Percentiles rank a stretch among this genome's conserved stretches.
Conservation (phyloP, 2,797 vertebrate genomes). For the Graptemys geographica region DNA sequence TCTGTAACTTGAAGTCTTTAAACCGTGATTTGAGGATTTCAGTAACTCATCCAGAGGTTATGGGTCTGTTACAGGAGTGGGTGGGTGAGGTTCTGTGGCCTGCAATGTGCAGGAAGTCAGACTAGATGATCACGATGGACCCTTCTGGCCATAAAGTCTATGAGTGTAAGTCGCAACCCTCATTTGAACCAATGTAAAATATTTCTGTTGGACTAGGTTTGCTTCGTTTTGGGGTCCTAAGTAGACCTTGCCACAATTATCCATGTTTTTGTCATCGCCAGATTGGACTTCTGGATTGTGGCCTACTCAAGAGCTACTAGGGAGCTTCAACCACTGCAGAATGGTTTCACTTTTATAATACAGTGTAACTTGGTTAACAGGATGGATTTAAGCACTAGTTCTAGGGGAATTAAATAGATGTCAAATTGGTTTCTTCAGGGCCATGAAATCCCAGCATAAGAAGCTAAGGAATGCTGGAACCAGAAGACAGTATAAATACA, state of each 20-base stretch:
- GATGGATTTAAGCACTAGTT: background rate
- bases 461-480: background rate
- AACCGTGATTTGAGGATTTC: too few species aligned
- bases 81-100: too few species aligned
- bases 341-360: background rate
- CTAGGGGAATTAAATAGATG: background rate
- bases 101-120: too few species aligned
- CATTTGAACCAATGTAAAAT: background rate
- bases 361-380: background rate
- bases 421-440: background rate
- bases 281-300: rapidly evolving
- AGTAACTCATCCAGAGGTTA: too few species aligned
- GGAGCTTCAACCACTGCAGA: background rate
- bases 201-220: background rate
- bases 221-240: rapidly evolving
- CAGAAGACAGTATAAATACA: background rate
- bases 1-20: too few species aligned
- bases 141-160: too few species aligned
- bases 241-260: background rate
- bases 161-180: background rate
- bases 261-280: background rate
- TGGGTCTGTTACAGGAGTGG: too few species aligned
- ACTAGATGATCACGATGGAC: too few species aligned
- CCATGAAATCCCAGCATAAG: background rate
- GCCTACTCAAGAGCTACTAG: background rate